These are phyloP conservation scores for Propithecus coquereli DNA, from an alignment of 2,113 vertebrate genomes.

Conservation along the genomic window DNA sequence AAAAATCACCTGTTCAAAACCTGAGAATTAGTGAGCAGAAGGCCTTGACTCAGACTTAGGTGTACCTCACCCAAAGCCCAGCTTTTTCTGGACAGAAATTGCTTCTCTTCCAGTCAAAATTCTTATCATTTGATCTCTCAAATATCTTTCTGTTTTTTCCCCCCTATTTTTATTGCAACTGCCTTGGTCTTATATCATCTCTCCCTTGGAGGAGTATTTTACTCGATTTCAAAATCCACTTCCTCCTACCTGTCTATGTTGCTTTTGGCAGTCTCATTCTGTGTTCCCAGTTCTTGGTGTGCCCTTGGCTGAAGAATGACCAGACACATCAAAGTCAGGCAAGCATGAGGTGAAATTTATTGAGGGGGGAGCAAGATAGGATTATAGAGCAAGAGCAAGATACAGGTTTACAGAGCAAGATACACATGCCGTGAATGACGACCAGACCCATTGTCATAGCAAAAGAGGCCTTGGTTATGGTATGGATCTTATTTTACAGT, in stretches of 20 bases:
- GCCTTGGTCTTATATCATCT: background rate
- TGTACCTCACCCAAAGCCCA: background rate
- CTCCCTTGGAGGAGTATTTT: background rate
- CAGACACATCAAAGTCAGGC: too few species aligned
- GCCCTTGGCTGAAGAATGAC: too few species aligned
- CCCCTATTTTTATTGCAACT: background rate
- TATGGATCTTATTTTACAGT: too few species aligned
- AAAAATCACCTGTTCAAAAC: background rate
- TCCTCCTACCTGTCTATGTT: fast-evolving
- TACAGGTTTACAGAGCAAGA: too few species aligned
- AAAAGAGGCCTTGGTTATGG: too few species aligned
- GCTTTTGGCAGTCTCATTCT: too few species aligned
- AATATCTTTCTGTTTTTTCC: background rate
- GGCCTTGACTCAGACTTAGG: background rate
- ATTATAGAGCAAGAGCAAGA: too few species aligned
- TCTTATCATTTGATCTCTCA: background rate
- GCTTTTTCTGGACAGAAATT: background rate
- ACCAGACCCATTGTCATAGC: too few species aligned
- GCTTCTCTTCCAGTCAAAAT: background rate
- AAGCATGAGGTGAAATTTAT: too few species aligned
- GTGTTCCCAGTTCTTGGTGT: too few species aligned
- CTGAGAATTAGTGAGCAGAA: background rate
- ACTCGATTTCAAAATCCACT: background rate
- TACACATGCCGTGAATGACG: too few species aligned
- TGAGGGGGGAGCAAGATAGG: too few species aligned